Conservation (phyloP, 2,797 vertebrate species). For the Syndactyla subalaris region DNA sequence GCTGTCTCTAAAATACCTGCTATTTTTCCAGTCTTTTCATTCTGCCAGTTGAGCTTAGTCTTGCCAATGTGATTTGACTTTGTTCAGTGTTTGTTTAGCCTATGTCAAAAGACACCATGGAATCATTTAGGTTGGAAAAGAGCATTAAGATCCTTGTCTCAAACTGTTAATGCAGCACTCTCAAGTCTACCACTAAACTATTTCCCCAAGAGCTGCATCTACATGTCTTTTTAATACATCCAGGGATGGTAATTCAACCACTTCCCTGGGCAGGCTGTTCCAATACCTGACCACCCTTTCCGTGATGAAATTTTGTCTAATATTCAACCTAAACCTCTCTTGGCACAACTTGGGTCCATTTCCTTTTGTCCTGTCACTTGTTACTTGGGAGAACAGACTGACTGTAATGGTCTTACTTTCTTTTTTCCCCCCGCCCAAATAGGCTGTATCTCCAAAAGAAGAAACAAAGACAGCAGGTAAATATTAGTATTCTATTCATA, state of each 20-base stretch:
- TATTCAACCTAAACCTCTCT: neutral
- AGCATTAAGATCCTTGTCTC: neutral
- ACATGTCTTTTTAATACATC: neutral
- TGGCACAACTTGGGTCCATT: neutral
- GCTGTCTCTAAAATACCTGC: neutral
- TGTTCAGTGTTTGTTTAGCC: neutral
- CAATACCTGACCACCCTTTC: neutral
- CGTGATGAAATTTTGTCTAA: neutral
- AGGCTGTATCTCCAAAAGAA: conserved; percentile 93
- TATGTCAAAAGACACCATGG: neutral
- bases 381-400: neutral
- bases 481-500: neutral
- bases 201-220: neutral
- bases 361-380: neutral
- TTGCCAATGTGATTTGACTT: neutral
- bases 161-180: neutral
- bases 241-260: neutral
- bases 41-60: neutral
- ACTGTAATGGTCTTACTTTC: neutral
- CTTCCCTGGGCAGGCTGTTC: neutral
- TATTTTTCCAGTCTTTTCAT: neutral
- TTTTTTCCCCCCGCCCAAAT: neutral
- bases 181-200: neutral
- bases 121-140: neutral
- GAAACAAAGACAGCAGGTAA: conserved; percentile 91